Evolutionary conservation across 2,797 vertebrate species (phyloP), one percentile per base, ranked within the genome.

Genomic region (Mormyrops attenuatus): DNA sequence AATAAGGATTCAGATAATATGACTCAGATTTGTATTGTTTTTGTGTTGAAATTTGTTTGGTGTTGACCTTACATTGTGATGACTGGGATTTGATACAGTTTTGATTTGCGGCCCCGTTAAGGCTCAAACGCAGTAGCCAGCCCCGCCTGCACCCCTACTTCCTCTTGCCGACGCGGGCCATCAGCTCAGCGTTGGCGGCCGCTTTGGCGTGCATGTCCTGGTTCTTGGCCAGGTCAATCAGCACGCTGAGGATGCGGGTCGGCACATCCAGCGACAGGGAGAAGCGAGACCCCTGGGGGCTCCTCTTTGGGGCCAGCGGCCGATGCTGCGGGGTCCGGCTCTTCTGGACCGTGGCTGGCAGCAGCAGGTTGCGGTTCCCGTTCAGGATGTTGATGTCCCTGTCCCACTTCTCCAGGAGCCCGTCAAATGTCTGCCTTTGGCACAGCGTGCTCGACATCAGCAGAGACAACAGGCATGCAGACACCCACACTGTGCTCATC

Each of bases 141-240:
- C 15, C 85, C 53, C 0, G 4, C 30, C 17, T 5, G 17, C 1
- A 52, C 5, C 89, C 26, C 95, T 88, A 97, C 94, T 95, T 97
- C 94, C 95, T 95, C 88, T 94, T 95, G 89, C 97, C 97, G 0
- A 97, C 96, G 17, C 92, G 94, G 49, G 96, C 96, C 97, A 97
- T 97, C 90, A 97, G 95, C 93, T 97, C 93, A 0, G 97, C 96
- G 0, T 97, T 97, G 89, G 96, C 96, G 0, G 96, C 97, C 0
- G 96, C 97, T 92, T 96, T 97, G 93, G 95, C 95, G 69, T 95
- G 95, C 95, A 97, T 95, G 91, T 97, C 96, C 90, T 96, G 96
- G 93, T 97, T 96, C 93, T 96, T 96, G 92, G 96, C 96, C 91
- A 97, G 93, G 89, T 97, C 96, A 0, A 97, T 96, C 89, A 97